Evolutionary conservation across 1,140 invertebrate genomes (phyloP).

Genomic region (Penaeus chinensis): DNA sequence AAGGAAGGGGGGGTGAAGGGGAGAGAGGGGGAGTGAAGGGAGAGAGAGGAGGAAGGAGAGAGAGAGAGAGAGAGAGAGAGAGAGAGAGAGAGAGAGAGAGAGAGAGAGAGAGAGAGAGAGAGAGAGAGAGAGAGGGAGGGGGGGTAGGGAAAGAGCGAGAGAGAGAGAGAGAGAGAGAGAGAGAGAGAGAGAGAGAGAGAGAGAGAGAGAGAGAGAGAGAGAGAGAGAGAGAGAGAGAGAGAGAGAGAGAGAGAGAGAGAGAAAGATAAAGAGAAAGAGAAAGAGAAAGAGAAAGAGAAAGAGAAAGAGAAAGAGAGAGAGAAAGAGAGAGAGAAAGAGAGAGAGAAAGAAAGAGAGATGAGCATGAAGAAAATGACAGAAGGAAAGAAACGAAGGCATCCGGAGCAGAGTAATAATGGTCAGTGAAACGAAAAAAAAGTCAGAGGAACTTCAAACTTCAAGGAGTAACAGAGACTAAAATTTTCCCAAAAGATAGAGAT

Average conservation of each 20-base stretch:
- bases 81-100: constrained; percentile 1
- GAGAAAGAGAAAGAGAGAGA: not conserved
- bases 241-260: not conserved
- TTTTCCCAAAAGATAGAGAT: not conserved
- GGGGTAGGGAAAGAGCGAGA: not conserved
- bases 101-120: not conserved
- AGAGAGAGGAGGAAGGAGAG: not conserved
- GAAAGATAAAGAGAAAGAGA: not conserved
- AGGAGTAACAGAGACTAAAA: too few relatives aligned
- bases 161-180: not conserved
- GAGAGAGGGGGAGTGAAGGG: not conserved
- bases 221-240: not conserved
- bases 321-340: not conserved
- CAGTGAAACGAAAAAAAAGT: too few relatives aligned
- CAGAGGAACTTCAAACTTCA: too few relatives aligned
- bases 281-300: not conserved
- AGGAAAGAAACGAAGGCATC: not conserved
- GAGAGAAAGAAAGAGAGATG: constrained; percentile 21
- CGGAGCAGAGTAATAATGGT: too few relatives aligned
- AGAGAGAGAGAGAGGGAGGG: not conserved
- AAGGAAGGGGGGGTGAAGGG: not conserved
- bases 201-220: not conserved
- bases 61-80: constrained; percentile 13
- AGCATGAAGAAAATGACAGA: not conserved
- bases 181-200: not conserved